Evolutionary conservation across 1,140 invertebrate genomes (phyloP).

Genomic region (Ceratina calcarata): DNA sequence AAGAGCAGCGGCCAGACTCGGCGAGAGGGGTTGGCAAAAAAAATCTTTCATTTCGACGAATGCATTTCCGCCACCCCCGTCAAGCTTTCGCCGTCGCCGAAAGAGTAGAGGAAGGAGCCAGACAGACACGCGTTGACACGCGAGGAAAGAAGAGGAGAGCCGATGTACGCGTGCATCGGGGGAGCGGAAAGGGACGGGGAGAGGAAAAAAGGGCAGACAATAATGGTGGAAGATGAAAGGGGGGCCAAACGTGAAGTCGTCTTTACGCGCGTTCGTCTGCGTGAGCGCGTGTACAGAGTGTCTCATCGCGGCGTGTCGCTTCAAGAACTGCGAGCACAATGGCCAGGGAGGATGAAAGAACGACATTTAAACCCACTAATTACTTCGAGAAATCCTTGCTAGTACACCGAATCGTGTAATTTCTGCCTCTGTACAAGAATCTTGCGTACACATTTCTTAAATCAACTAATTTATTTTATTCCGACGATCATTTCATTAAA

Average conservation of each 20-base stretch:
- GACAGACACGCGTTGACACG: conserved; percentile 51
- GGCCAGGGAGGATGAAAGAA: not conserved
- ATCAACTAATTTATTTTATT: too few species aligned
- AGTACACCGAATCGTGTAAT: too few species aligned
- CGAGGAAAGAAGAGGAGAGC: conserved; percentile 36
- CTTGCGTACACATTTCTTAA: too few species aligned
- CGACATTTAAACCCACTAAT: conserved; percentile 33
- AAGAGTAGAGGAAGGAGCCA: conserved; percentile 6
- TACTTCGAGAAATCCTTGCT: conserved; percentile 12
- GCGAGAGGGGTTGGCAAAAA: conserved; percentile 17
- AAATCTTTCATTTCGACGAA: conserved; percentile 45
- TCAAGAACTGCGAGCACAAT: conserved; percentile 10
- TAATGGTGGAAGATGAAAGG: conserved; percentile 44
- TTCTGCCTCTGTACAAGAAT: too few species aligned
- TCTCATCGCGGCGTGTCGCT: not conserved
- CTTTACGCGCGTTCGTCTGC: not conserved
- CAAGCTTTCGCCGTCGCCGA: not conserved
- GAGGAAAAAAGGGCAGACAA: conserved; percentile 40
- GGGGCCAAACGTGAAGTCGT: conserved; percentile 18
- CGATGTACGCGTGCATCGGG: not conserved
- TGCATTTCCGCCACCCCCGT: conserved; percentile 28
- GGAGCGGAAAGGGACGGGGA: not conserved
- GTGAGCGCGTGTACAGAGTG: not conserved
- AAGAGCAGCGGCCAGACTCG: conserved; percentile 24
- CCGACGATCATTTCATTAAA: too few species aligned